Percentiles rank a stretch among this genome's conserved stretches.
These are phyloP conservation scores for Choloepus hoffmanni DNA, from an alignment of 2,113 vertebrate species.

Conservation along the genomic window DNA sequence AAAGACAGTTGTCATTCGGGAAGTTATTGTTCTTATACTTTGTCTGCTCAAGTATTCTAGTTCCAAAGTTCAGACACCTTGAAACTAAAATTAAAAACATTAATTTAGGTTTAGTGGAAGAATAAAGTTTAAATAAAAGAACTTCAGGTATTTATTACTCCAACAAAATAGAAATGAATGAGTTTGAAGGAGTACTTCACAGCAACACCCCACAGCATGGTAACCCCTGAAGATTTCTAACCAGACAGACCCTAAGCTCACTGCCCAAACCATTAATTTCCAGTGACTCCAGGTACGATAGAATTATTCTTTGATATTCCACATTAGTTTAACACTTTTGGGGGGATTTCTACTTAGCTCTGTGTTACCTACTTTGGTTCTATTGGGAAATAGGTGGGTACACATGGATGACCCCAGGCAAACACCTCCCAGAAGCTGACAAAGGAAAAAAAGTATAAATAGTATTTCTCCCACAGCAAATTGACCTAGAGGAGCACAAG, in stretches of 20 bases:
- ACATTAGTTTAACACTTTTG: neutral
- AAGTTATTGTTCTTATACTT: neutral
- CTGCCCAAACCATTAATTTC: neutral
- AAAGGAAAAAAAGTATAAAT: neutral
- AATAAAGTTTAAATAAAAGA: neutral
- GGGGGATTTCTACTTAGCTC: neutral
- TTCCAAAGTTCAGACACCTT: slow-evolving; percentile 9
- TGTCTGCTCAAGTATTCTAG: neutral
- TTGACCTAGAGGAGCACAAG: neutral
- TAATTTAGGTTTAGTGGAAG: neutral
- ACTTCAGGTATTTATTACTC: neutral
- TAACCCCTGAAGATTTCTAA: neutral
- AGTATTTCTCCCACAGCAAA: neutral
- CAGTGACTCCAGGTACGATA: neutral
- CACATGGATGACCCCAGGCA: neutral
- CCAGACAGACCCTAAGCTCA: neutral
- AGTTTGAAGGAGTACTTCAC: neutral
- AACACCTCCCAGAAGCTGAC: neutral
- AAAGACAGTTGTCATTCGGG: neutral
- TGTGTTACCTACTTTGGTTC: neutral
- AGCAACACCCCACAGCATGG: neutral
- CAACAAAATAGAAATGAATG: neutral
- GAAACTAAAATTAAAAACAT: neutral
- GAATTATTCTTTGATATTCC: neutral
- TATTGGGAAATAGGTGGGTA: neutral